Percentiles rank a stretch among this genome's conserved stretches.
These are phyloP conservation scores for Cordilura impudica DNA, from an alignment of 2,888 invertebrate genomes.

Conservation along the genomic window DNA sequence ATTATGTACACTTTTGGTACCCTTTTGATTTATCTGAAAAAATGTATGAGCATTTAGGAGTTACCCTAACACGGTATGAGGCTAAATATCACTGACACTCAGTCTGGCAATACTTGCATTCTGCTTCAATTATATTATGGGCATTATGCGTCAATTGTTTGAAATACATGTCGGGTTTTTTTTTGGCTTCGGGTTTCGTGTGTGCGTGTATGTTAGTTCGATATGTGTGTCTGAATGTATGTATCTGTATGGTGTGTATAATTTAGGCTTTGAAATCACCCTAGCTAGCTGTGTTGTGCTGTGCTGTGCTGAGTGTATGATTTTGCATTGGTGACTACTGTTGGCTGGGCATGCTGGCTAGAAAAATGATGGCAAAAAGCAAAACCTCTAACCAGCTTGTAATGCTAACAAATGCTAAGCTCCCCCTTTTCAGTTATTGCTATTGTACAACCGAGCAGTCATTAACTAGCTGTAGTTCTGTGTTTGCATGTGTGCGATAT, in stretches of 20 bases:
- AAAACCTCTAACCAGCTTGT: conserved; percentile 45
- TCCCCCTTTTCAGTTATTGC: conserved; percentile 4
- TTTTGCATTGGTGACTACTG: conserved; percentile 48
- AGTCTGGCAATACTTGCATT: conserved; percentile 28
- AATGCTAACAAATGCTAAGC: conserved; percentile 38
- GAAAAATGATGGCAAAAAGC: conserved; percentile 38
- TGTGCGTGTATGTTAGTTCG: background rate
- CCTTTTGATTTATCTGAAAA: too few species aligned
- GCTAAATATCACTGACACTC: too few species aligned
- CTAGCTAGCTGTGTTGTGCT: background rate
- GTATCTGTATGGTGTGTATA: conserved; percentile 34
- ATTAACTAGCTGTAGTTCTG: conserved; percentile 44
- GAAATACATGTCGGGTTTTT: conserved; percentile 42
- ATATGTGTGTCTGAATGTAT: conserved; percentile 18
- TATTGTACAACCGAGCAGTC: conserved; percentile 15
- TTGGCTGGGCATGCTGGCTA: conserved; percentile 48
- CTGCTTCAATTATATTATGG: conserved; percentile 38
- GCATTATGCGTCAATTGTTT: conserved; percentile 56
- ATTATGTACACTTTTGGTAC: too few species aligned
- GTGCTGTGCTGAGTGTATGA: background rate
- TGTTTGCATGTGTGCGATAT: background rate
- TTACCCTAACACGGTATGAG: too few species aligned
- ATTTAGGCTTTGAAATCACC: conserved; percentile 47
- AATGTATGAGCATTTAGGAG: too few species aligned
- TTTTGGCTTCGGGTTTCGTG: conserved; percentile 51